Percentiles rank a stretch among this genome's conserved stretches.
phyloP scores from a whole-genome alignment of 1,140 invertebrate genomes.

The Heliothis subflexa region DNA sequence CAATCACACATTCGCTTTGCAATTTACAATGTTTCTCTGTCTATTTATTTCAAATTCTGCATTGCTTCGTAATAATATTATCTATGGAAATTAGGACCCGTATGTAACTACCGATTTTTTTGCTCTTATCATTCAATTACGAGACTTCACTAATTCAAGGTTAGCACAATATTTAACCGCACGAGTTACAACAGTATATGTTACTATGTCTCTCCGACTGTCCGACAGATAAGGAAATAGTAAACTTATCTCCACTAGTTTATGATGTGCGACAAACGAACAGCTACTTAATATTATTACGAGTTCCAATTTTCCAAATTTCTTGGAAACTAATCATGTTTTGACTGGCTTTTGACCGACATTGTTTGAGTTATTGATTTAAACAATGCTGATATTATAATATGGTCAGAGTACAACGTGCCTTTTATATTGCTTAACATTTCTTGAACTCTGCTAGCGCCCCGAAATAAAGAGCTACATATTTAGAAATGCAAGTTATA shows the following conservation, averaged over 20 bases:
- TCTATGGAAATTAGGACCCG: slow-evolving; percentile 38
- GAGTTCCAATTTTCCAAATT: neutral
- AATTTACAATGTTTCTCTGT: neutral
- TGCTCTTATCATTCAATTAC: slow-evolving; percentile 9
- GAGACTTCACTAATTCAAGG: slow-evolving; percentile 31
- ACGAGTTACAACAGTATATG: neutral
- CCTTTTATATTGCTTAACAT: neutral
- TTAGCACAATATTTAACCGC: slow-evolving; percentile 32
- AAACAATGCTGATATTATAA: neutral
- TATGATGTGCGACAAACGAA: slow-evolving; percentile 20
- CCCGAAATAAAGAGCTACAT: too few species aligned
- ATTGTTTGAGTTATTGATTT: slow-evolving; percentile 28
- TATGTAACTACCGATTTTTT: slow-evolving; percentile 29
- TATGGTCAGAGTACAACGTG: neutral
- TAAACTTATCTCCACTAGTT: slow-evolving; percentile 15
- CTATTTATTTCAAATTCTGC: neutral
- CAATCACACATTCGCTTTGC: slow-evolving; percentile 35
- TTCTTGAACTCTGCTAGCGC: too few species aligned
- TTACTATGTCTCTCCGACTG: neutral
- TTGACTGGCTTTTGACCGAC: slow-evolving; percentile 27
- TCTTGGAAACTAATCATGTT: slow-evolving; percentile 33
- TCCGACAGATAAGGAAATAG: slow-evolving; percentile 26
- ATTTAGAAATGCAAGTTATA: neutral
- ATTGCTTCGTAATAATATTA: neutral
- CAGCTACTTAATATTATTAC: slow-evolving; percentile 22